phyloP scores from a whole-genome alignment of 1,140 invertebrate genomes.

The Pteromalus puparum region DNA sequence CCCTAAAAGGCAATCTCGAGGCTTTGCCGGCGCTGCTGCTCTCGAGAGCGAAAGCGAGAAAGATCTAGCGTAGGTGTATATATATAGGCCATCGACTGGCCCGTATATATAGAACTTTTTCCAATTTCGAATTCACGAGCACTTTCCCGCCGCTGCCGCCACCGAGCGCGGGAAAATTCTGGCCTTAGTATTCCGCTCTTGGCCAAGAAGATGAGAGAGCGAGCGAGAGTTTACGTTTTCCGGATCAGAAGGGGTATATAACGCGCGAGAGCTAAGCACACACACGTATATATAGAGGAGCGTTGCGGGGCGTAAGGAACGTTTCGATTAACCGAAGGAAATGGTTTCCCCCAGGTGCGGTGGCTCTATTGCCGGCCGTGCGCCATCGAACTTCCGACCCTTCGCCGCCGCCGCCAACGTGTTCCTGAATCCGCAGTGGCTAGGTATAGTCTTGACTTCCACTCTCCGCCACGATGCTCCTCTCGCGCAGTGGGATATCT shows the following conservation, averaged over 20 bases:
- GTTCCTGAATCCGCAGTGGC: constrained; percentile 32
- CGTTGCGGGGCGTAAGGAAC: constrained; percentile 55
- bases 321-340: constrained; percentile 68
- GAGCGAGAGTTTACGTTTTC: constrained; percentile 40
- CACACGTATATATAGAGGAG: not conserved
- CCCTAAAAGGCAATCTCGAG: constrained; percentile 40
- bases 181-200: constrained; percentile 39
- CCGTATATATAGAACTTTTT: constrained; percentile 23
- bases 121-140: constrained; percentile 46
- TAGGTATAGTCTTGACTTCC: not conserved
- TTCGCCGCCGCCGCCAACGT: constrained; percentile 27
- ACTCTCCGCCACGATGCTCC: not conserved
- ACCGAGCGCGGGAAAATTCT: constrained; percentile 33
- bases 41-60: not conserved
- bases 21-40: not conserved
- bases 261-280: not conserved
- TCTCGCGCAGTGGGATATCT: constrained; percentile 9
- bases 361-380: constrained; percentile 60
- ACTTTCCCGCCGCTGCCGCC: not conserved
- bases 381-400: constrained; percentile 63
- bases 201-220: constrained; percentile 10
- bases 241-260: constrained; percentile 25
- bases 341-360: constrained; percentile 65
- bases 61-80: too few species aligned
- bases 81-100: not conserved